Conservation (phyloP, 2,113 vertebrate genomes). For the Myotis davidii region DNA sequence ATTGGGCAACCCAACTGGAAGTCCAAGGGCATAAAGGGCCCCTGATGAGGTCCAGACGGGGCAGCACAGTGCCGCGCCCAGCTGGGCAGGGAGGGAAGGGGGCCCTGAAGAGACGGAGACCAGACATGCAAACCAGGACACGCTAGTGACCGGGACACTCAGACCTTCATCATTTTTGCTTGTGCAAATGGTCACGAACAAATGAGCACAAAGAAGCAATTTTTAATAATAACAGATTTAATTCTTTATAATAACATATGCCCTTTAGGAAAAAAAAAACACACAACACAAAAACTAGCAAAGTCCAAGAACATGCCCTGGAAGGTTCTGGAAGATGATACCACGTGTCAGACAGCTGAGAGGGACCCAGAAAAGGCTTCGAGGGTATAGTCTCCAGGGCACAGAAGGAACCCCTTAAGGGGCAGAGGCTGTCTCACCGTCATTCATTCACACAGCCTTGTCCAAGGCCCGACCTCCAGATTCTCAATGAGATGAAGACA, state of each 20-base stretch:
- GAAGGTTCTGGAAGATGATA: constrained; percentile 8
- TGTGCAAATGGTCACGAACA: neutral
- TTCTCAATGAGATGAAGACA: neutral
- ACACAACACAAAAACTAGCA: neutral
- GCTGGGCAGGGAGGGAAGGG: too few relatives aligned
- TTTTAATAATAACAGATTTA: neutral
- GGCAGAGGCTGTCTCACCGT: neutral
- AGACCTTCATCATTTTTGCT: neutral
- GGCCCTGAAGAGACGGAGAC: neutral
- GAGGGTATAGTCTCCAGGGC: neutral
- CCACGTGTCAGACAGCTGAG: neutral
- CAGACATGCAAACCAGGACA: neutral
- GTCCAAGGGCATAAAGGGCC: neutral
- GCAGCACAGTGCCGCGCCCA: neutral
- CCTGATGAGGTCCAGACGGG: too few relatives aligned
- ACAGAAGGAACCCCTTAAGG: neutral
- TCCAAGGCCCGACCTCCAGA: neutral
- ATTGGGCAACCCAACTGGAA: fast-evolving
- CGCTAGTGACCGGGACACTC: fast-evolving
- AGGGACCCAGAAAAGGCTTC: neutral
- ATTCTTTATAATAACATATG: neutral
- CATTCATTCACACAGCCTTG: neutral
- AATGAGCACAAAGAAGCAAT: neutral
- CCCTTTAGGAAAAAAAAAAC: neutral
- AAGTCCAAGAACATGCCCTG: neutral